These are phyloP conservation scores for Tretioscincus oriximinensis DNA, from an alignment of 2,113 vertebrate species.

Conservation along the genomic window DNA sequence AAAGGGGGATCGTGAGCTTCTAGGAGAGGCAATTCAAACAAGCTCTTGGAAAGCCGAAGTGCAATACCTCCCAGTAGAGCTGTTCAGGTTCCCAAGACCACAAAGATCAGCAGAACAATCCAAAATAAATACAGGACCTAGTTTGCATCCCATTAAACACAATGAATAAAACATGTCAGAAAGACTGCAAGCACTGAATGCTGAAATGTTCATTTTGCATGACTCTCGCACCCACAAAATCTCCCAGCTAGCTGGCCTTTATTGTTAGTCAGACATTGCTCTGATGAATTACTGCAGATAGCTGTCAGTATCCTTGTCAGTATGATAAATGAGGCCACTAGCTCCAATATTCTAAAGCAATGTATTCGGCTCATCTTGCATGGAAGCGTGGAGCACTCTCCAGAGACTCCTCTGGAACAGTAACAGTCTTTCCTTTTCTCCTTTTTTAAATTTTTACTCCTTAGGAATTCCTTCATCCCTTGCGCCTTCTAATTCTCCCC, in stretches of 20 bases:
- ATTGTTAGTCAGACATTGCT: constrained; percentile 57
- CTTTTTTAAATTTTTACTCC: constrained; percentile 27
- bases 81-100: constrained; percentile 15
- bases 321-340: constrained; percentile 60
- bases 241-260: constrained; percentile 37
- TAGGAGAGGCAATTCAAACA: neutral
- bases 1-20: neutral
- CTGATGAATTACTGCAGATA: constrained; percentile 58
- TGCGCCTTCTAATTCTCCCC: neutral
- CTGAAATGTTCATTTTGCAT: constrained; percentile 29
- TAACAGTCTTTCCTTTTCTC: constrained; percentile 33
- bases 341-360: constrained; percentile 57
- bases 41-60: neutral
- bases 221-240: neutral
- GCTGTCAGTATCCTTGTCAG: constrained; percentile 60
- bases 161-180: constrained; percentile 35
- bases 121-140: constrained; percentile 3
- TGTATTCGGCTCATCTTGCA: constrained; percentile 47
- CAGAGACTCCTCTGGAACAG: constrained; percentile 1
- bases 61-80: neutral
- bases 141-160: constrained; percentile 30
- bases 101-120: constrained; percentile 10
- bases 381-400: constrained; percentile 43
- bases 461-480: neutral
- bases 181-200: constrained; percentile 37